phyloP scores from a whole-genome alignment of 2,113 vertebrate species.

The Azemiops feae region DNA sequence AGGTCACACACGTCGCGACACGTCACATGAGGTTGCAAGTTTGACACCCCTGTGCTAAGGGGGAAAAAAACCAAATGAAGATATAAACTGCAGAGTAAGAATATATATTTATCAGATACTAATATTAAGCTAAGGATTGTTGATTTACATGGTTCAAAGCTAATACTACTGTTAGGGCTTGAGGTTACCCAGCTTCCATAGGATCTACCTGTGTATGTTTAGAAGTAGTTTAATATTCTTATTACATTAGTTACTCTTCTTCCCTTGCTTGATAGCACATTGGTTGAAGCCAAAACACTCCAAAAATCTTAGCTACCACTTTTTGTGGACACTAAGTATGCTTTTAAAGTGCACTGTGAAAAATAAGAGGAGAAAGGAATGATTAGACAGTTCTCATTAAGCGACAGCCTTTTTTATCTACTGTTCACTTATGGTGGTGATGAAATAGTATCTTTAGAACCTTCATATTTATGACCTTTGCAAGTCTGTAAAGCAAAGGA shows the following conservation, averaged over 20 bases:
- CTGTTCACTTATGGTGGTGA: not conserved
- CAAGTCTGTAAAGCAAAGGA: not conserved
- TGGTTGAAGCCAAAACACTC: not conserved
- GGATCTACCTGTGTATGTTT: not conserved
- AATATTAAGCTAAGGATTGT: not conserved
- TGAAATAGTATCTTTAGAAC: not conserved
- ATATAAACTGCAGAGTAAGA: not conserved
- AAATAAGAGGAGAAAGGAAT: not conserved
- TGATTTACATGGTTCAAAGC: not conserved
- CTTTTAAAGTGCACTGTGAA: not conserved
- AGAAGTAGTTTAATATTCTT: not conserved
- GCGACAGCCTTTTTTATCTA: not conserved
- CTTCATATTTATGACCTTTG: not conserved
- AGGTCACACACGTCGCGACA: too few relatives aligned
- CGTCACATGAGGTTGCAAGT: too few relatives aligned
- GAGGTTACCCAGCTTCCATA: not conserved
- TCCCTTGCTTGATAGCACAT: not conserved
- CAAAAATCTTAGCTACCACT: not conserved
- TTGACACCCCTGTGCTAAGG: too few relatives aligned
- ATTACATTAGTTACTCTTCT: not conserved
- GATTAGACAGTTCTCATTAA: not conserved
- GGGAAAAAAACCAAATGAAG: not conserved
- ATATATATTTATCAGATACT: not conserved
- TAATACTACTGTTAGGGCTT: not conserved
- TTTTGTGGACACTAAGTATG: not conserved